Evolutionary conservation across 1,140 invertebrate genomes (phyloP).

Genomic region (Drosophila obscura): DNA sequence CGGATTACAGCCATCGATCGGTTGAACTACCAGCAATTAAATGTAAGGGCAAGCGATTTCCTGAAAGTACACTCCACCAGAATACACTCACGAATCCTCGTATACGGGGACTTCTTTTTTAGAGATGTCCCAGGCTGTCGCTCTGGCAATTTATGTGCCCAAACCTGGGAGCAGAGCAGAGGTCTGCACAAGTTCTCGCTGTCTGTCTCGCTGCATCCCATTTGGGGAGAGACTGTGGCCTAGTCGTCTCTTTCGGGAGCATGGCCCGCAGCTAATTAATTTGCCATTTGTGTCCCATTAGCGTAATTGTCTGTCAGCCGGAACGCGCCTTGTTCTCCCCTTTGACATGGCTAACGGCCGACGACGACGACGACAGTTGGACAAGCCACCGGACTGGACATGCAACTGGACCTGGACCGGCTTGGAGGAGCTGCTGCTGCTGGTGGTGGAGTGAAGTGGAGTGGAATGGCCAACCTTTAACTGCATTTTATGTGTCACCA

Average conservation of each 20-base stretch:
- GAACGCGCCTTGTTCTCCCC: constrained; percentile 65
- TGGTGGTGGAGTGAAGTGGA: too few relatives aligned
- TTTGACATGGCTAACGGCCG: constrained; percentile 66
- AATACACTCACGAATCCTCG: too few relatives aligned
- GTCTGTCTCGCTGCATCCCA: constrained; percentile 18
- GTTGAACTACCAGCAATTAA: constrained; percentile 15
- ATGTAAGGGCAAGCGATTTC: constrained; percentile 2
- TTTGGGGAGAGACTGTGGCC: constrained; percentile 1
- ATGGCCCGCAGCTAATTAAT: constrained; percentile 75
- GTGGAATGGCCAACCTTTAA: constrained; percentile 62
- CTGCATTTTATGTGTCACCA: constrained; percentile 75
- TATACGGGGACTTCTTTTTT: too few relatives aligned
- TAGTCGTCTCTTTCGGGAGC: constrained; percentile 10
- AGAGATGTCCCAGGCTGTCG: neutral
- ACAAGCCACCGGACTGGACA: constrained; percentile 14
- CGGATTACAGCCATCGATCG: constrained; percentile 2
- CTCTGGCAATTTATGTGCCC: neutral
- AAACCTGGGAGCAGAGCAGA: constrained; percentile 7
- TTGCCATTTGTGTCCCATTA: constrained; percentile 83
- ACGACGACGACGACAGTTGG: constrained; percentile 30
- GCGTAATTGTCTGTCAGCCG: constrained; percentile 80
- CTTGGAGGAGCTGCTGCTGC: too few relatives aligned
- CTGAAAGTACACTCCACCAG: neutral
- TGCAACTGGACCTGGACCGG: constrained; percentile 23
- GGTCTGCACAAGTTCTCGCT: constrained; percentile 19